Evolutionary conservation across 2,113 vertebrate genomes (phyloP).

Genomic region (Tetraodon nigroviridis): DNA sequence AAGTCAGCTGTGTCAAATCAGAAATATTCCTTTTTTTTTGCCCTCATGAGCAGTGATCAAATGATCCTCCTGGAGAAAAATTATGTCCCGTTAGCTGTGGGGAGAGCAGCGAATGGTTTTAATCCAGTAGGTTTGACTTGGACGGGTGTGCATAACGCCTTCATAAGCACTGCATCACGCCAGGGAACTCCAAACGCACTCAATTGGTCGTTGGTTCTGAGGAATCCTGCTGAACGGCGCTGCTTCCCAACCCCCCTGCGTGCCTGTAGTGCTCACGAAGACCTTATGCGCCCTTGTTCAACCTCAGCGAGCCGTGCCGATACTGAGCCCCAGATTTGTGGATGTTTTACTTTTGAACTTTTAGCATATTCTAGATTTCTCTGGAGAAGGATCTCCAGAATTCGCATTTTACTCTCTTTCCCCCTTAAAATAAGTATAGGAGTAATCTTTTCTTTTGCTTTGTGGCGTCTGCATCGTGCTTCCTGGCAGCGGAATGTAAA

Average conservation of each 20-base stretch:
- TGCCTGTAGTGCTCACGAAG: slow-evolving; percentile 70
- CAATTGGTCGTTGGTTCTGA: slow-evolving; percentile 20
- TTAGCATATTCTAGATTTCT: slow-evolving; percentile 72
- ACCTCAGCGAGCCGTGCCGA: slow-evolving; percentile 64
- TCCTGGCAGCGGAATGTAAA: slow-evolving; percentile 55
- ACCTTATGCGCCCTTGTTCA: slow-evolving; percentile 68
- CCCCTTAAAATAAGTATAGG: slow-evolving; percentile 70
- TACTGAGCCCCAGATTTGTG: slow-evolving; percentile 67
- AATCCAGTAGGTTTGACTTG: slow-evolving; percentile 68
- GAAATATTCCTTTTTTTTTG: slow-evolving; percentile 19
- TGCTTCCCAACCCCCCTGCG: slow-evolving; percentile 11
- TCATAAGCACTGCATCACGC: slow-evolving; percentile 63
- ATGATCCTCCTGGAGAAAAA: slow-evolving; percentile 42
- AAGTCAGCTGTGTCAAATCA: slow-evolving; percentile 39
- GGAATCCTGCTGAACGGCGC: slow-evolving; percentile 18
- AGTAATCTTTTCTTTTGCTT: slow-evolving; percentile 71
- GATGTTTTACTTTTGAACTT: slow-evolving; percentile 69
- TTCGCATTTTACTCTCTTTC: slow-evolving; percentile 65
- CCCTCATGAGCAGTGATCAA: slow-evolving; percentile 43
- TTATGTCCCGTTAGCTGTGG: slow-evolving; percentile 68
- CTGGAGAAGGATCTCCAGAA: slow-evolving; percentile 70
- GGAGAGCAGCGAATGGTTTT: slow-evolving; percentile 74
- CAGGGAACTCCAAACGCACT: slow-evolving; percentile 14
- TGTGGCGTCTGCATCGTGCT: slow-evolving; percentile 64
- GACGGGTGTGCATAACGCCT: slow-evolving; percentile 65